Base-by-base conservation (phyloP, 2,113 vertebrate species). In the Caracal caracal region DNA sequence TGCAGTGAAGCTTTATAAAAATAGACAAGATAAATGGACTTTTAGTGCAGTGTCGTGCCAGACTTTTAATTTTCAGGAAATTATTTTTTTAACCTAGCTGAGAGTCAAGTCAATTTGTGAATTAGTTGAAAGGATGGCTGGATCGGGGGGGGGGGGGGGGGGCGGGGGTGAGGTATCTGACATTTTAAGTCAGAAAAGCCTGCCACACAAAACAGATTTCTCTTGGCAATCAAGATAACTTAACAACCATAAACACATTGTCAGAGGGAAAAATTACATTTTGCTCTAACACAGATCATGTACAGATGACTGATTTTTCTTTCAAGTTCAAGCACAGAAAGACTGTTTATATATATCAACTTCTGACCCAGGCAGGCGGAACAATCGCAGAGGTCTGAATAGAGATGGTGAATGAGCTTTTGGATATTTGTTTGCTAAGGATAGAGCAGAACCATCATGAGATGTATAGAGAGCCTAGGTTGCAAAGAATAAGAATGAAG, bases 181-280 rank as follows among this genome's bases (percentile, higher is more conserved):
- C 93, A 97, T 97, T 97, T 98, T 92, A 98, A 98, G 89, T 95
- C 97, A 65, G 93, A 96, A 96, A 98, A 98, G n/a, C 70, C 94
- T 97, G 97, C 90, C 0, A 2, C 85, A 95, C 96, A 97, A 98
- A 98, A 98, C 97, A 98, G 97, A 98, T 98, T 98, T 98, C 86
- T 98, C 92, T 98, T 98, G 97, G 98, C 98, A 98, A 99, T 99
- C 98, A 98, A 98, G 98, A 98, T 97, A 98, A 95, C 97, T 98
- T 98, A 98, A 98, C 97, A 98, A 98, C 96, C 97, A 98, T 98
- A 98, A 98, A 98, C 98, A 98, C 82, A 3, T 96, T 98, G 98
- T 98, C 98, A 98, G 95, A 96, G 93, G 97, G 84, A 98, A 98
- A 99, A 99, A 98, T 98, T 98, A 97, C 98, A 97, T 98, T 99